These are phyloP conservation scores for Andrena chrysosceles DNA, from an alignment of 2,888 invertebrate species.

Conservation along the genomic window DNA sequence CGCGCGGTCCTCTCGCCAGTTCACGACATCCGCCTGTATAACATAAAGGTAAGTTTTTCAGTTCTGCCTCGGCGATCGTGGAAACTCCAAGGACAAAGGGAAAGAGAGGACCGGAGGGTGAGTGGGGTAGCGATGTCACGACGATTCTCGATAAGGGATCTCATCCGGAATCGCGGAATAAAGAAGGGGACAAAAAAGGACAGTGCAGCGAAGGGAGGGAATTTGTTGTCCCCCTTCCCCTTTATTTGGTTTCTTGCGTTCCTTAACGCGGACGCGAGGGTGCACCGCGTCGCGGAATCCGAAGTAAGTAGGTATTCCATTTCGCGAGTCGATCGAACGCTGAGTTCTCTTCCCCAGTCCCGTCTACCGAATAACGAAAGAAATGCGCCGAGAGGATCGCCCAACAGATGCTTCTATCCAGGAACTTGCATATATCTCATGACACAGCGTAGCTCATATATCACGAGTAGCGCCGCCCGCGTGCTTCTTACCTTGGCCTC, in stretches of 20 bases:
- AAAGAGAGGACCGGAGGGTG: background rate
- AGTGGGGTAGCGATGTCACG: background rate
- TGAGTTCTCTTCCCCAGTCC: conserved; percentile 31
- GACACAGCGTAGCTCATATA: conserved; percentile 39
- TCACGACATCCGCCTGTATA: conserved; percentile 72
- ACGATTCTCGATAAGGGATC: conserved; percentile 23
- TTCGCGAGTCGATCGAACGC: conserved; percentile 40
- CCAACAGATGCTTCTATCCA: conserved; percentile 52
- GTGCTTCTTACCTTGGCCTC: conserved; percentile 35
- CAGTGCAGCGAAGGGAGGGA: background rate
- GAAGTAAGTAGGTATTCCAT: conserved; percentile 31
- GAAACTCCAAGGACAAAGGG: conserved; percentile 18
- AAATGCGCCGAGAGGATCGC: conserved; percentile 43
- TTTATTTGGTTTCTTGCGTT: background rate
- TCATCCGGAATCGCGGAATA: conserved; percentile 23
- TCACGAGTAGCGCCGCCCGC: conserved; percentile 26
- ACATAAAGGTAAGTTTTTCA: conserved; percentile 54
- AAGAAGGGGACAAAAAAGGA: background rate
- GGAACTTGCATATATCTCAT: conserved; percentile 51
- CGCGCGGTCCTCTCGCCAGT: conserved; percentile 64
- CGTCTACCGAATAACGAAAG: conserved; percentile 47
- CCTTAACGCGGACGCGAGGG: conserved; percentile 25
- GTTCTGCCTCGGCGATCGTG: conserved; percentile 52
- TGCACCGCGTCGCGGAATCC: conserved; percentile 4
- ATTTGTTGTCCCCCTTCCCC: background rate